Evolutionary conservation across 1,140 invertebrate genomes (phyloP).

Genomic region (Pteromalus puparum): DNA sequence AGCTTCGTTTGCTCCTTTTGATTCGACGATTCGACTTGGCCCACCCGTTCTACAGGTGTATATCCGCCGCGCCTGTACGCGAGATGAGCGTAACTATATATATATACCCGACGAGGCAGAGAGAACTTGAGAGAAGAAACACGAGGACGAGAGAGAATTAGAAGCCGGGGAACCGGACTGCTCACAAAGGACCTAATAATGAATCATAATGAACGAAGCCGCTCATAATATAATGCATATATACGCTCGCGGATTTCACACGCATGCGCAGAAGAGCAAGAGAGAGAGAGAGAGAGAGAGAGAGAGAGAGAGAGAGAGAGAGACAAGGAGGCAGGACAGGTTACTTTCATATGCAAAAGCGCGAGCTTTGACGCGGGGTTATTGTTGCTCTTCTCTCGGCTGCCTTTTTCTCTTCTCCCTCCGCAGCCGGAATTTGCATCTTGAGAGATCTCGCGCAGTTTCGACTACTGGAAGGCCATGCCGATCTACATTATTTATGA

Average conservation of each 20-base stretch:
- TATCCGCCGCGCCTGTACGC: constrained; percentile 57
- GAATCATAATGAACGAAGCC: constrained; percentile 67
- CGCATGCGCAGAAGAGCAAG: constrained; percentile 21
- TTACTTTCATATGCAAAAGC: constrained; percentile 67
- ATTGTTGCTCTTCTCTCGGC: constrained; percentile 1
- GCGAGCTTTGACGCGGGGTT: constrained; percentile 24
- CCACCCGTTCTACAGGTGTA: constrained; percentile 62
- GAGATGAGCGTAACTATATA: neutral
- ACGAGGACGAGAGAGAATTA: constrained; percentile 51
- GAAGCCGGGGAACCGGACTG: constrained; percentile 63
- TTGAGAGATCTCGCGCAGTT: constrained; percentile 30
- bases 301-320: neutral
- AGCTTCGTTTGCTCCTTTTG: constrained; percentile 59
- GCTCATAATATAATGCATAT: constrained; percentile 44
- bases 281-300: neutral
- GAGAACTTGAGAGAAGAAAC: constrained; percentile 48
- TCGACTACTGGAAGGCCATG: neutral
- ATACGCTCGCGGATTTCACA: constrained; percentile 57
- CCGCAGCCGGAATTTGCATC: constrained; percentile 8
- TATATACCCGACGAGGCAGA: neutral
- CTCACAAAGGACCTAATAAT: constrained; percentile 68
- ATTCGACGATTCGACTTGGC: constrained; percentile 57
- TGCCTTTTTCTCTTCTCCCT: constrained; percentile 42
- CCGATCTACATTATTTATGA: neutral
- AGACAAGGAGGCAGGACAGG: constrained; percentile 50